Evolutionary conservation across 92 coral and sea anemone species (phyloP).

Genomic region (Heteractis magnifica): DNA sequence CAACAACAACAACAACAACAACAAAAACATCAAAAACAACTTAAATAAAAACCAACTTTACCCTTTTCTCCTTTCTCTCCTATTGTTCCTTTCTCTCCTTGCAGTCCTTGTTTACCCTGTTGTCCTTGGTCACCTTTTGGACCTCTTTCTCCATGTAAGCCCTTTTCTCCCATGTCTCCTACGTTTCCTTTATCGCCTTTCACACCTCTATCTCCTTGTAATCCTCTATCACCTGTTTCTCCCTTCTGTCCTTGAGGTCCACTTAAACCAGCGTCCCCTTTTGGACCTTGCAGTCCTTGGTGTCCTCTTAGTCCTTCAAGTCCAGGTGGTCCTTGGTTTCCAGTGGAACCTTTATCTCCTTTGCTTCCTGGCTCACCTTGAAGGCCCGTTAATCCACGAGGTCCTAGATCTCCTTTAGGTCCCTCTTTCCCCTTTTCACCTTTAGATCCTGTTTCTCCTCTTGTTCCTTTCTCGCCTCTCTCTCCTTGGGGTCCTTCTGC

Average conservation of each 20-base stretch:
- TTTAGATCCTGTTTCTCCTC: not conserved
- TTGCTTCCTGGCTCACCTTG: not conserved
- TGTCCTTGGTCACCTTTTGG: not conserved
- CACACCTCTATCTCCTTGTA: not conserved
- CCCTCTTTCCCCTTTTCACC: constrained; percentile 3
- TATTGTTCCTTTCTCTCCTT: not conserved
- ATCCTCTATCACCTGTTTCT: not conserved
- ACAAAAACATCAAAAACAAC: too few species aligned
- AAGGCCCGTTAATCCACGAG: not conserved
- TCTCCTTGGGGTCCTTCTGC: not conserved
- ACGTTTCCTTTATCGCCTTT: not conserved
- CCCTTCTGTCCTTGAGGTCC: not conserved
- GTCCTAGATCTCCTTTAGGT: constrained; percentile 7
- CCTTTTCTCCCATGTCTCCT: not conserved
- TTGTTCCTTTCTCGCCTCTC: not conserved
- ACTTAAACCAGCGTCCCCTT: not conserved
- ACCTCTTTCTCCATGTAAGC: not conserved
- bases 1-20: not conserved
- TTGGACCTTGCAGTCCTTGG: not conserved
- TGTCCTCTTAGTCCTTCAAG: constrained; percentile 1
- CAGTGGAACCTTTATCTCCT: not conserved
- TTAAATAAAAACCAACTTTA: not conserved
- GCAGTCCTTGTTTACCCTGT: not conserved
- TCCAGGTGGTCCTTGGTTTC: not conserved
- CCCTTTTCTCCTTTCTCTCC: not conserved